Evolutionary conservation across 2,888 invertebrate genomes (phyloP).

Genomic region (Trichopoda pennipes): DNA sequence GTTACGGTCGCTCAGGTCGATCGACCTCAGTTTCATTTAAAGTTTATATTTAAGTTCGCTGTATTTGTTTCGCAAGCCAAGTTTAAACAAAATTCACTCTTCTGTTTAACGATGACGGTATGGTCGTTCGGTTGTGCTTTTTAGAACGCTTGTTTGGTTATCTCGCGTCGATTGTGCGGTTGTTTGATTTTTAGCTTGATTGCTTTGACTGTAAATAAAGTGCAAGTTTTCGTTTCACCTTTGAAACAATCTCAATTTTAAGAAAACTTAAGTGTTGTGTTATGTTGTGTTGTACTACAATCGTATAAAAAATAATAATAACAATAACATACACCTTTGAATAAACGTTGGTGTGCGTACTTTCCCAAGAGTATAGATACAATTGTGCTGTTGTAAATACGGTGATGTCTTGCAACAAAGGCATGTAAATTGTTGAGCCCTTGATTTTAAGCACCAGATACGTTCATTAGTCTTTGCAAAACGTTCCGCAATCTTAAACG

Average conservation of each 20-base stretch:
- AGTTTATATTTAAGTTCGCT: slow-evolving; percentile 22
- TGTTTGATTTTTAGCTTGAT: slow-evolving; percentile 53
- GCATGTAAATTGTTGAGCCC: slow-evolving; percentile 79
- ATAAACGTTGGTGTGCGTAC: slow-evolving; percentile 53
- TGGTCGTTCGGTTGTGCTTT: slow-evolving; percentile 64
- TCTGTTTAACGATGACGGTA: slow-evolving; percentile 67
- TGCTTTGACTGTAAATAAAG: slow-evolving; percentile 56
- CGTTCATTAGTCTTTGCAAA: slow-evolving; percentile 77
- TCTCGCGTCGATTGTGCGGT: slow-evolving; percentile 38
- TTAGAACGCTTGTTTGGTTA: slow-evolving; percentile 56
- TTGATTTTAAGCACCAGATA: slow-evolving; percentile 78
- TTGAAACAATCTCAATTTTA: slow-evolving; percentile 50
- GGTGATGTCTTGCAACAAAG: slow-evolving; percentile 58
- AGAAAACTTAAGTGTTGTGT: slow-evolving; percentile 62
- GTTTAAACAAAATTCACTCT: slow-evolving; percentile 57
- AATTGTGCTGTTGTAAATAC: slow-evolving; percentile 60
- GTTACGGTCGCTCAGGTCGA: slow-evolving; percentile 61
- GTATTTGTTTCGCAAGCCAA: slow-evolving; percentile 50
- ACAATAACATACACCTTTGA: slow-evolving; percentile 34
- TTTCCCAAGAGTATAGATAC: slow-evolving; percentile 73
- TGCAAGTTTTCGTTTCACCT: slow-evolving; percentile 60
- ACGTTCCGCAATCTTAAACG: slow-evolving; percentile 77
- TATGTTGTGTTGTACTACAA: slow-evolving; percentile 36
- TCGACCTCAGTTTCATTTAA: slow-evolving; percentile 54
- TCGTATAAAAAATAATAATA: slow-evolving; percentile 34